These are phyloP conservation scores for Gobio occitaniae DNA, from an alignment of 2,797 vertebrate species.

Conservation along the genomic window DNA sequence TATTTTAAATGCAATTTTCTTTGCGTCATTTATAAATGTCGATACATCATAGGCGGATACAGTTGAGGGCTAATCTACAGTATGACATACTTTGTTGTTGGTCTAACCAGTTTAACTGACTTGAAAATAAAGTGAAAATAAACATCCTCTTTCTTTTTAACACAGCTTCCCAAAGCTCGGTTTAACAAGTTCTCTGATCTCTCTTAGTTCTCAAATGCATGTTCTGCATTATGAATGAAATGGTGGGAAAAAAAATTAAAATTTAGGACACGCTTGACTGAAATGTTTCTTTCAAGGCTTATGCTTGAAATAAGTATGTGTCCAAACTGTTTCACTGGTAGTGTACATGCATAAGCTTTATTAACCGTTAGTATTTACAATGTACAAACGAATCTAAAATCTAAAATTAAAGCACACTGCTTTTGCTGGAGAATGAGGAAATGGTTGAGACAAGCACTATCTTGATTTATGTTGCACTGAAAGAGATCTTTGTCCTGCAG, in stretches of 20 bases:
- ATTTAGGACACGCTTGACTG: not conserved
- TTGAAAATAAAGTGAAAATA: not conserved
- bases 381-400: no score
- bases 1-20: no score
- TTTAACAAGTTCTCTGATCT: not conserved
- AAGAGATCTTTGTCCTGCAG: conserved; percentile 53
- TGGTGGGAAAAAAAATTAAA: not conserved
- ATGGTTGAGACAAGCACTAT: conserved; percentile 5
- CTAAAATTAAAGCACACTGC: not conserved
- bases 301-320: not conserved
- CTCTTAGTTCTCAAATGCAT: not conserved
- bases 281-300: not conserved
- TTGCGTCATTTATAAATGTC: no score
- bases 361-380: not conserved
- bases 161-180: not conserved
- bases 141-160: conserved; percentile 1
- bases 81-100: not conserved
- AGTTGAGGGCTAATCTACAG: not conserved
- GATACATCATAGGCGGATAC: not conserved
- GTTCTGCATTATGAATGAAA: not conserved
- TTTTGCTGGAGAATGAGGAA: conserved; percentile 1
- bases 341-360: not conserved
- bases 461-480: conserved; percentile 54
- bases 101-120: not conserved
- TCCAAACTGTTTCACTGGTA: not conserved